These are phyloP conservation scores for Oscheius sp. DNA, from an alignment of 2,888 invertebrate genomes.

Conservation along the genomic window DNA sequence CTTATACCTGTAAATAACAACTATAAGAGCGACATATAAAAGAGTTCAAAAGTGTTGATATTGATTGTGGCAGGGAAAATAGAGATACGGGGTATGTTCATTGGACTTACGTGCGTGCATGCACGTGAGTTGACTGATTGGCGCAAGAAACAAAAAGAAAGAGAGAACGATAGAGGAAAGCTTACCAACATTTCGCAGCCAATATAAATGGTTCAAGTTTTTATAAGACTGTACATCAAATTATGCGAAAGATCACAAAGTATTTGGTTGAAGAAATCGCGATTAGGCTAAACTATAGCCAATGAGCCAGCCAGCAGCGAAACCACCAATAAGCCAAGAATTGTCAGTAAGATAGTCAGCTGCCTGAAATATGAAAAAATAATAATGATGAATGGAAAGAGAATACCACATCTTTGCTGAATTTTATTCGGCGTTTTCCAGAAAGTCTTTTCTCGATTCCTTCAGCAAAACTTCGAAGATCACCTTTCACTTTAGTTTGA, in stretches of 20 bases:
- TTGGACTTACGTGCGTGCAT: slow-evolving; percentile 23
- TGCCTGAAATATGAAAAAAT: slow-evolving; percentile 31
- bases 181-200: no score
- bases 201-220: no score
- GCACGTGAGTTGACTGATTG: slow-evolving; percentile 16
- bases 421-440: not conserved
- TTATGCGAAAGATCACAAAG: no score
- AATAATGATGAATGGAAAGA: not conserved
- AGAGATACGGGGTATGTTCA: slow-evolving; percentile 14
- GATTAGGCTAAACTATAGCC: slow-evolving; percentile 57
- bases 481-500: slow-evolving; percentile 43
- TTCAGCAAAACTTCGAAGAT: slow-evolving; percentile 30
- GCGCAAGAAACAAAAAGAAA: not conserved
- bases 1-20: not conserved
- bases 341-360: slow-evolving; percentile 50
- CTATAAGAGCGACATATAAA: not conserved
- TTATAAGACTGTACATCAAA: no score
- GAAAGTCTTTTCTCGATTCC: slow-evolving; percentile 22
- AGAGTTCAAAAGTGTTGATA: not conserved
- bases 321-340: slow-evolving; percentile 52
- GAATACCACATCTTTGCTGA: slow-evolving; percentile 1
- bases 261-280: no score
- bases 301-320: slow-evolving; percentile 52
- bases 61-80: slow-evolving; percentile 8
- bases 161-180: no score